These are phyloP conservation scores for Xenopus borealis DNA, from an alignment of 2,113 vertebrate genomes.

Conservation along the genomic window DNA sequence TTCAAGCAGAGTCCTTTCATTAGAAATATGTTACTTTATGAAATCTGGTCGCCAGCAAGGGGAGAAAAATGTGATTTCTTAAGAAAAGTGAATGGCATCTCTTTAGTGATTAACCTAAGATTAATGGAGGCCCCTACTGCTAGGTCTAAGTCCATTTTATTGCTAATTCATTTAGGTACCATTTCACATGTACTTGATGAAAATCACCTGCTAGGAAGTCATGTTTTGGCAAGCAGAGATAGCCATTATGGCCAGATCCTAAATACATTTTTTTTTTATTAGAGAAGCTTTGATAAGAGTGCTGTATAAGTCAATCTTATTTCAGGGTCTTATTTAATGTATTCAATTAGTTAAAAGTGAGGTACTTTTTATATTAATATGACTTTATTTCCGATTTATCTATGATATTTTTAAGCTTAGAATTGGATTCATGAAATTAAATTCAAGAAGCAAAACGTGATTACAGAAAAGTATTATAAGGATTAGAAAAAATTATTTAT, in stretches of 20 bases:
- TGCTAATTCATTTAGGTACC: constrained; percentile 99
- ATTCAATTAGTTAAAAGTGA: constrained; percentile 69
- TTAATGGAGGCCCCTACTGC: constrained; percentile 97
- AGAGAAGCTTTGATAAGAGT: constrained; percentile 79
- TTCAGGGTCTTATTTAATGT: constrained; percentile 62
- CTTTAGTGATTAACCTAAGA: constrained; percentile 98
- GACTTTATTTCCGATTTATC: constrained; percentile 6
- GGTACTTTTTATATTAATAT: constrained; percentile 51
- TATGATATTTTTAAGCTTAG: constrained; percentile 2
- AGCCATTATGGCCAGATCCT: constrained; percentile 89
- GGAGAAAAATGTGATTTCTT: constrained; percentile 96
- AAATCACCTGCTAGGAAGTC: constrained; percentile 95
- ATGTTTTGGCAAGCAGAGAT: constrained; percentile 91
- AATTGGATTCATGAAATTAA: background rate
- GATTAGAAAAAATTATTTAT: too few relatives aligned
- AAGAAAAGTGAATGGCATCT: constrained; percentile 98
- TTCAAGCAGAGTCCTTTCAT: constrained; percentile 99
- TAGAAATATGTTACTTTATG: constrained; percentile 97
- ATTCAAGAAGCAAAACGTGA: too few relatives aligned
- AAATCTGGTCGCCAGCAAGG: constrained; percentile 90
- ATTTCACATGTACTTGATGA: constrained; percentile 92
- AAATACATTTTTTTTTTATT: constrained; percentile 76
- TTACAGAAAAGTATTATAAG: too few relatives aligned
- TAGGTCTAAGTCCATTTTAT: constrained; percentile 95
- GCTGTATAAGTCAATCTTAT: constrained; percentile 62